Base-by-base conservation (phyloP, 2,888 invertebrate genomes). In the Drosophila borealis region DNA sequence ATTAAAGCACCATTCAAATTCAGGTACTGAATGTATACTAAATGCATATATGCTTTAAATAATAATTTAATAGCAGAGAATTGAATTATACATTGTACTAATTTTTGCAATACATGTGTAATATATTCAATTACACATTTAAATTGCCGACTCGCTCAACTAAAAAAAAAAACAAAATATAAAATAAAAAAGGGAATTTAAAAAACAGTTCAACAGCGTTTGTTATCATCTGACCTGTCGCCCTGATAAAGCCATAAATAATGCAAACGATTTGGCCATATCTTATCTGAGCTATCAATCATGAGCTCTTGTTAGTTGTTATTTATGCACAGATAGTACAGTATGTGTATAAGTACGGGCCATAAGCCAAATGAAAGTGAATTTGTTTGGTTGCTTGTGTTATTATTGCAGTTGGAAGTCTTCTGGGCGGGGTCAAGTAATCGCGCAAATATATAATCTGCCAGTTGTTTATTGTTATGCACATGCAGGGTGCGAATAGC, bases 281-380 rank as follows among this genome's bases (percentile, higher is more conserved):
- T 82, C 82, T 81, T 88, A 88, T 82, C 80, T 25, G 21, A 55
- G 63, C 61, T 71, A 79, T 88, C 86, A 85, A 85, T 88, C 86
- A 75, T 69, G 6, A 29, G 39, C n/a, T 54, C 56, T 45, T 62
- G 63, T 46, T 65, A 56, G 29, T 29, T 29, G 29, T 29, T 29
- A 29, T 29, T 8, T 17, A 29, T 53, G 29, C 29, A 29, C 9
- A 29, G 3, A 46, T 25, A 45, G 29, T 29, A 51, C 42, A 13
- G 13, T 19, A 39, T 10, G 39, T 13, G 25, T 45, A 17, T 45
- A 17, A 44, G 11, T 37, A n/a, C 11, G 4, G 14, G 49, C 1
- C 39, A n/a, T 36, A 19, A 50, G 6, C 17, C 25, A 39, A 51
- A 64, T 61, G 75, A 85, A 73, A 81, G 82, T 75, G 79, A 85